These are phyloP conservation scores for Ctenochaetus hawaiiensis DNA, from an alignment of 2,797 vertebrate species.

Conservation along the genomic window DNA sequence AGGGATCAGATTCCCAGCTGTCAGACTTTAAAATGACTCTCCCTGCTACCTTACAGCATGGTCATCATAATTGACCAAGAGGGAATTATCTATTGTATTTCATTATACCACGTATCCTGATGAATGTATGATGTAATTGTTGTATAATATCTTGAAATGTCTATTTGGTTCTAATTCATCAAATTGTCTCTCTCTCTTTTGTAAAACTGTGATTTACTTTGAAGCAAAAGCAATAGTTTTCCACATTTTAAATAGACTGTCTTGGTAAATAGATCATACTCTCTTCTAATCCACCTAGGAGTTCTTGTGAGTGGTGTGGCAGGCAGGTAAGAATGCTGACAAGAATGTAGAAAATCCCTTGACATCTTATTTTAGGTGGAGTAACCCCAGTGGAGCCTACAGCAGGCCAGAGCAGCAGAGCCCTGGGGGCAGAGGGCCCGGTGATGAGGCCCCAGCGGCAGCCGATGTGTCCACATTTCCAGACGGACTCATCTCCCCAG, in stretches of 20 bases:
- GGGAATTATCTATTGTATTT: constrained; percentile 26
- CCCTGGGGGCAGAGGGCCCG: constrained; percentile 70
- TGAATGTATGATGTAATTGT: constrained; percentile 16
- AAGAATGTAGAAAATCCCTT: constrained; percentile 80
- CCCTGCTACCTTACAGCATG: neutral
- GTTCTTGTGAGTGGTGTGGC: constrained; percentile 61
- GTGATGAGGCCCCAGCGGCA: constrained; percentile 69
- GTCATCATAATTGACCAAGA: constrained; percentile 45
- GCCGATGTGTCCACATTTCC: constrained; percentile 73
- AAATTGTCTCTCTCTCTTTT: neutral
- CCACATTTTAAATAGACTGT: constrained; percentile 52
- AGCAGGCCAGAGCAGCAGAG: constrained; percentile 61
- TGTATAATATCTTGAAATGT: neutral
- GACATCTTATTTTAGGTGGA: constrained; percentile 83
- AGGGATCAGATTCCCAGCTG: constrained; percentile 53
- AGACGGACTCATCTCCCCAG: constrained; percentile 72
- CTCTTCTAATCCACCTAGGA: constrained; percentile 72
- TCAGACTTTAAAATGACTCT: constrained; percentile 19
- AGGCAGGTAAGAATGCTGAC: constrained; percentile 77
- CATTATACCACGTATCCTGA: neutral
- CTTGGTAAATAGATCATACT: constrained; percentile 72
- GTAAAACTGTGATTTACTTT: constrained; percentile 33
- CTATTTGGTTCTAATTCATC: neutral
- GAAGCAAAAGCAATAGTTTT: constrained; percentile 20
- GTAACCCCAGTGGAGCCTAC: constrained; percentile 62